Evolutionary conservation across 2,888 invertebrate genomes (phyloP).

Genomic region (Smittia aterrima): DNA sequence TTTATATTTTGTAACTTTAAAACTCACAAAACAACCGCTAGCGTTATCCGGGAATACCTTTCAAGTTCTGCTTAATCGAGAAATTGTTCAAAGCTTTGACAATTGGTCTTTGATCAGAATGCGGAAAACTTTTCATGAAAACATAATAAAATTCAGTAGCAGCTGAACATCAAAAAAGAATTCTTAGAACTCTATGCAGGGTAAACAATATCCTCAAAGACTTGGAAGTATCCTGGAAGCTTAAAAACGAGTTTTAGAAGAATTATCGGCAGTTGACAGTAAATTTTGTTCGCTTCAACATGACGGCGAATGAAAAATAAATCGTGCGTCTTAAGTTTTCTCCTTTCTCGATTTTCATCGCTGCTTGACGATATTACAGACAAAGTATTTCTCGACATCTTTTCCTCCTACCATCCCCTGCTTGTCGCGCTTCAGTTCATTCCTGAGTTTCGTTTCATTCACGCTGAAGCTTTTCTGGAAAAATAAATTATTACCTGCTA

Average conservation of each 20-base stretch:
- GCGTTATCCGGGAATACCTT: too few relatives aligned
- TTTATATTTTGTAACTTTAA: too few relatives aligned
- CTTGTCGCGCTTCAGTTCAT: not conserved
- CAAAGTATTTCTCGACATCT: not conserved
- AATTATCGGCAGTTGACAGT: not conserved
- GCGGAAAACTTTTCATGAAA: too few relatives aligned
- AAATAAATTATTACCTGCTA: slow-evolving; percentile 2
- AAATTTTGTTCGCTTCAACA: not conserved
- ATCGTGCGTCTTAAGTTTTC: slow-evolving; percentile 11
- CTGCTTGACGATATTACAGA: not conserved
- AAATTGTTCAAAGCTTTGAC: too few relatives aligned
- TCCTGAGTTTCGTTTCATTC: not conserved
- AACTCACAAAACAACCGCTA: not conserved
- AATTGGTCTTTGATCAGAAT: too few relatives aligned
- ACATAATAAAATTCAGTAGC: too few relatives aligned
- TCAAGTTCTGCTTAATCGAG: too few relatives aligned
- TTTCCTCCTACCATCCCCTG: not conserved
- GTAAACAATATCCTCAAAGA: too few relatives aligned
- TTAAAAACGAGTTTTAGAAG: too few relatives aligned
- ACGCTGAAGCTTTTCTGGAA: not conserved
- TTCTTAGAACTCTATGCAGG: too few relatives aligned
- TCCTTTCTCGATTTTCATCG: not conserved
- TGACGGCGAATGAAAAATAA: not conserved
- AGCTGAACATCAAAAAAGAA: too few relatives aligned
- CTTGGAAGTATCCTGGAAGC: too few relatives aligned